Base-by-base conservation (phyloP, 1,140 invertebrate genomes). In the Pemphigus obesinymphae region DNA sequence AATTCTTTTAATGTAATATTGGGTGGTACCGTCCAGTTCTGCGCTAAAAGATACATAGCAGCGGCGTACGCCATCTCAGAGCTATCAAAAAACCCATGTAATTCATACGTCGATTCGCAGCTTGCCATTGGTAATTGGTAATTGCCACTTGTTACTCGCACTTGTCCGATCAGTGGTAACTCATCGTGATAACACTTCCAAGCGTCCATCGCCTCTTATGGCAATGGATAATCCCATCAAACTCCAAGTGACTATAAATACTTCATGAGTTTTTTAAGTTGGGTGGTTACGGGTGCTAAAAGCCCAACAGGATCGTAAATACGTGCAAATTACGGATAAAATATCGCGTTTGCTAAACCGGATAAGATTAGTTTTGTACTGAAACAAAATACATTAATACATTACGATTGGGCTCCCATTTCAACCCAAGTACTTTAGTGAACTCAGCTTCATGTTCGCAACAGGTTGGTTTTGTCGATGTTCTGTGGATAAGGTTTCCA, bases 161-260 rank as follows among this genome's bases (percentile, higher is more conserved):
- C 48, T 73, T 45, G 20, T 15, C n/a, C n/a, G 13, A 85, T 37
- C 3, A 72, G 3, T 26, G 61, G 76, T 48, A 86, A 20, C 37
- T 84, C 76, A 11, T 37, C 31, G 23, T 78, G 58, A 70, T 85
- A 85, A 10, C 48, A 13, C 17, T 45, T 75, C 84, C 85, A 86
- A 7, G 70, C 26, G 2, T 31, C 61, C 40, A 70, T 40, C n/a
- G 85, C 66, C 11, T 85, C 75, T 34, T 55, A 26, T 1, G 86
- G 40, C 15, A 61, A 10, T 34, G 15, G 13, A 17, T 53, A 4
- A 10, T 37, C 63, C 34, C 63, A 66, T 11, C 34, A 17, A 15
- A 66, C 63, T 37, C n/a, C 11, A 1, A 66, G 20, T 40, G 34
- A 37, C 63, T 31, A 66, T n/a, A 66, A 17, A 40, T 40, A 37